Evolutionary conservation across 2,113 vertebrate genomes (phyloP).

Genomic region (Lonchura striata): DNA sequence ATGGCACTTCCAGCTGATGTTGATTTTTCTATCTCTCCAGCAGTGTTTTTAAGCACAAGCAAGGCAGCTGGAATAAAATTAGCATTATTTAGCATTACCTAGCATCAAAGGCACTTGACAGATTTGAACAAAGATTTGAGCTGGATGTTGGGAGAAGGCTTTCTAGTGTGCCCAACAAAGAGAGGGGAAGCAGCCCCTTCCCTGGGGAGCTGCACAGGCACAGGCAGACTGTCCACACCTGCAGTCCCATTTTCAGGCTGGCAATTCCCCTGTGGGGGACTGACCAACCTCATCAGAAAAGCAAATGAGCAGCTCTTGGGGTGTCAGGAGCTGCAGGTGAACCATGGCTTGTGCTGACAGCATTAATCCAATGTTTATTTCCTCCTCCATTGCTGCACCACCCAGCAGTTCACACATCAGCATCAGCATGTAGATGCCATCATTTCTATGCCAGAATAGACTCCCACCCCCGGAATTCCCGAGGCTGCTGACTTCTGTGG

Average conservation of each 20-base stretch:
- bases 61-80: constrained; percentile 53
- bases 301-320: background rate
- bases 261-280: background rate
- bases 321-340: background rate
- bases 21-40: constrained; percentile 11
- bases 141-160: background rate
- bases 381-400: background rate
- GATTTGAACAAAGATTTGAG: constrained; percentile 9
- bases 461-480: rapidly evolving
- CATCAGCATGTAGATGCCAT: background rate
- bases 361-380: rapidly evolving
- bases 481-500: background rate
- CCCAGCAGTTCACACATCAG: background rate
- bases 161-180: background rate
- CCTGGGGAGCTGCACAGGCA: rapidly evolving
- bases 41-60: constrained; percentile 6
- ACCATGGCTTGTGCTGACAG: background rate
- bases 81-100: constrained; percentile 44
- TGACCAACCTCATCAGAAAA: background rate
- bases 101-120: constrained; percentile 47
- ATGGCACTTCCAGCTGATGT: constrained; percentile 6
- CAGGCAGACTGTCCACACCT: background rate
- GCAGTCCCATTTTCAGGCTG: rapidly evolving
- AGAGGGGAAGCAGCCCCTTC: background rate
- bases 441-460: background rate